Evolutionary conservation across 2,888 invertebrate species (phyloP).

Genomic region (Pristionchus mayeri): DNA sequence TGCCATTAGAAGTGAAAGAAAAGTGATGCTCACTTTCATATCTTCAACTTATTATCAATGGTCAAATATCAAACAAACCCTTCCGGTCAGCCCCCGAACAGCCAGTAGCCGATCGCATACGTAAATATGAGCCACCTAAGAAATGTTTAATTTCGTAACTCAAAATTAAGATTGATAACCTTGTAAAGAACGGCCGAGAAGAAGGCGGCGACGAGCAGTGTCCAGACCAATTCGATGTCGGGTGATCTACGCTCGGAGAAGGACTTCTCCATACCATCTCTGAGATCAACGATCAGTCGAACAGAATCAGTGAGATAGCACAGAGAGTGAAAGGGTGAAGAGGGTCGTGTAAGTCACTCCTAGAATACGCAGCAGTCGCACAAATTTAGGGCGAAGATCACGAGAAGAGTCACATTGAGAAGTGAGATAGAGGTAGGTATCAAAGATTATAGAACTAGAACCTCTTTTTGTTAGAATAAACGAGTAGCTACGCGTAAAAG

Average conservation of each 20-base stretch:
- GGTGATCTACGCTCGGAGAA: not conserved
- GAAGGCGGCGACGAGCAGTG: not conserved
- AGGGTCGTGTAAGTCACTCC: no score
- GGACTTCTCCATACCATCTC: not conserved
- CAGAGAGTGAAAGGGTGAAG: no score
- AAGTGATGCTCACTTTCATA: no score
- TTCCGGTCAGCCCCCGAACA: not conserved
- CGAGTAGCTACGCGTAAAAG: no score
- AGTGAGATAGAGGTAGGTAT: not conserved
- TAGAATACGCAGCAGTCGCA: no score
- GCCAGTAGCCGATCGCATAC: not conserved
- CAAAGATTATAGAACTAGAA: not conserved
- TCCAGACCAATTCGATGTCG: not conserved
- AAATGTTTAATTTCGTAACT: not conserved
- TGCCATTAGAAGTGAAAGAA: not conserved
- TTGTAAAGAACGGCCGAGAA: not conserved
- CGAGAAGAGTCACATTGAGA: not conserved
- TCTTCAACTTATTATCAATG: no score
- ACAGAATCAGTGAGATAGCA: not conserved
- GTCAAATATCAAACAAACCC: not conserved
- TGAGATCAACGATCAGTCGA: constrained; percentile 28
- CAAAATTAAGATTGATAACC: not conserved
- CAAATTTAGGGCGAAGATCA: not conserved
- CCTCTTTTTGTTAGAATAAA: no score
- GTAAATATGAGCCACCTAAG: constrained; percentile 21